Evolutionary conservation across 2,797 vertebrate genomes (phyloP), one percentile per base, ranked within the genome.

Genomic region (Masticophis lateralis): DNA sequence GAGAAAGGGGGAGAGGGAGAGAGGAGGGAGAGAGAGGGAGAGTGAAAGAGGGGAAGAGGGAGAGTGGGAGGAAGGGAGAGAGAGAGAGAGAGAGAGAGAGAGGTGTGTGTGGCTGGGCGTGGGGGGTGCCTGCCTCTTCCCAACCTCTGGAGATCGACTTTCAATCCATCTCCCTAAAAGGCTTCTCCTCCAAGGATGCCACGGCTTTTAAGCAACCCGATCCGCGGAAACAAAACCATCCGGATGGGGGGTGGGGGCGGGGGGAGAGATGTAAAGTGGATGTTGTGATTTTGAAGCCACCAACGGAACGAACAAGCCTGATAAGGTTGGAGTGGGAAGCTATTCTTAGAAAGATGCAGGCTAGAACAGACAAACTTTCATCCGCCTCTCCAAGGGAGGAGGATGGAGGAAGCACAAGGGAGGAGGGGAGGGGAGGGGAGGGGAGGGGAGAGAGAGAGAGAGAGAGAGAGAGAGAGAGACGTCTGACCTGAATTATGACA

Each of bases 351-450:
- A 94, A 56, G 5, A 90, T 4, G 2, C 8, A 66, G 43, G 4
- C 63, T 12, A 9, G 25, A 0, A 0, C 11, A 0, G 0, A 5
- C 0, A 20, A 89, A 91, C 18, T 60, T 55, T 18, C 91, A 55
- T 18, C 86, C 1, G 9, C 20, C 10, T 51, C 61, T 55, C 20
- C 12, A 59, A 25, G 28, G 61, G 32, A 22, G 12, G 3, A n/a
- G 16, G 0, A 6, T 27, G 28, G 20, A 2, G 61, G 11, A 2
- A 7, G 2, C 3, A 43, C 66, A 57, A 20, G 20, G 74, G 37
- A 47, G 37, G 37, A 10, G 4, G 37, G 27, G 27, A 2, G 4
- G 25, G 3, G 25, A 1, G 0, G 7, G 16, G 13, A 0, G 27
- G 2, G 12, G n/a, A 18, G 2, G n/a, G n/a, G n/a, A 1, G 25